These are phyloP conservation scores for Nothoprocta perdicaria DNA, from an alignment of 2,113 vertebrate genomes.

Conservation along the genomic window DNA sequence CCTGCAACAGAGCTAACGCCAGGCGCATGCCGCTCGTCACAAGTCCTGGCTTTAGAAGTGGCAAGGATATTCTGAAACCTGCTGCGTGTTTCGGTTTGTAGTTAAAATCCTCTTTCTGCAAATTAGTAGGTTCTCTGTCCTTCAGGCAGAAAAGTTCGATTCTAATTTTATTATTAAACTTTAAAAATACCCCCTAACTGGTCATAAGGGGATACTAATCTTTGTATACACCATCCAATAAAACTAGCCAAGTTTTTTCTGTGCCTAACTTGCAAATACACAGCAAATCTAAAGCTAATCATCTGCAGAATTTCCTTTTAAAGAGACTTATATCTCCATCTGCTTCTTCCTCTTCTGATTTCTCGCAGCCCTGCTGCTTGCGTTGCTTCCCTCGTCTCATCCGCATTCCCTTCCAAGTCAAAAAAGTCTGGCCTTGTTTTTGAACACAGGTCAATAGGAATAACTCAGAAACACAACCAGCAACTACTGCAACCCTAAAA, in stretches of 20 bases:
- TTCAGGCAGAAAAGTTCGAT: not conserved
- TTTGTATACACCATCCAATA: not conserved
- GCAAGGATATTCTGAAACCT: not conserved
- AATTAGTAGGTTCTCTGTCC: not conserved
- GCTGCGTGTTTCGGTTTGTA: not conserved
- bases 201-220: not conserved
- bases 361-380: not conserved
- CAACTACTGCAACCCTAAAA: constrained; percentile 76
- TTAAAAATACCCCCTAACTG: not conserved
- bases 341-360: not conserved
- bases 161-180: not conserved
- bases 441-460: constrained; percentile 81
- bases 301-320: not conserved
- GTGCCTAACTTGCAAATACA: not conserved
- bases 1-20: accelerated
- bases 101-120: not conserved
- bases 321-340: not conserved
- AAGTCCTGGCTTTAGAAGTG: not conserved
- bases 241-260: not conserved
- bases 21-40: accelerated
- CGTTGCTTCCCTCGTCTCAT: not conserved
- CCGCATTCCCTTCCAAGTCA: not conserved
- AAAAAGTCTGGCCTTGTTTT: constrained; percentile 65
- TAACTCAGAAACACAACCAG: constrained; percentile 79
- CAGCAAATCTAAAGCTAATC: not conserved